Percentiles rank a stretch among this genome's conserved stretches.
These are phyloP conservation scores for Mirounga angustirostris DNA, from an alignment of 2,113 vertebrate genomes.

Conservation along the genomic window DNA sequence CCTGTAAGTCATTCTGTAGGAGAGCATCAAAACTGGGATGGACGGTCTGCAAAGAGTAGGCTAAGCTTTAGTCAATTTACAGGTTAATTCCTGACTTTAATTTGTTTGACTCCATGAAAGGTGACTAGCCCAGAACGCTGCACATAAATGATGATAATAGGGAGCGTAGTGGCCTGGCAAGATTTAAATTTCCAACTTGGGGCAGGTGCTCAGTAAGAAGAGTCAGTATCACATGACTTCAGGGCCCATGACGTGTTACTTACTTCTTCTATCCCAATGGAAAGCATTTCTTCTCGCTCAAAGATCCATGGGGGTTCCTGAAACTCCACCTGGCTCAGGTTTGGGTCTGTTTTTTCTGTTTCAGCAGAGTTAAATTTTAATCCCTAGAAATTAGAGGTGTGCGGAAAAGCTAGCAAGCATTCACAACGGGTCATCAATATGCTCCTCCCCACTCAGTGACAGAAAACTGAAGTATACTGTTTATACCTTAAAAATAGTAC, in stretches of 20 bases:
- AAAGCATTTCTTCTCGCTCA: constrained; percentile 55
- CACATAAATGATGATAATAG: neutral
- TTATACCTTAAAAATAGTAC: neutral
- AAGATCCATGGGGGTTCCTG: neutral
- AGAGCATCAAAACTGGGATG: neutral
- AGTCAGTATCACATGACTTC: neutral
- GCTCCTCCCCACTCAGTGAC: neutral
- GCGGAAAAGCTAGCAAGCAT: neutral
- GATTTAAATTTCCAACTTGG: neutral
- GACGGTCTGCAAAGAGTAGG: neutral
- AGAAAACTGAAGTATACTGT: neutral
- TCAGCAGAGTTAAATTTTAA: neutral
- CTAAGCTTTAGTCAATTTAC: neutral
- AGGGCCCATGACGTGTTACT: constrained; percentile 1
- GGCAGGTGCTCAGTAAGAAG: neutral
- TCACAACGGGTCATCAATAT: neutral
- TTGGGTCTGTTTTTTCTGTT: neutral
- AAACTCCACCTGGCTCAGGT: neutral
- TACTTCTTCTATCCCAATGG: constrained; percentile 89
- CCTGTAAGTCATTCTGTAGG: neutral
- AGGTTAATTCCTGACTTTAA: neutral
- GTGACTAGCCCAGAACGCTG: neutral
- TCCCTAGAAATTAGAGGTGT: constrained; percentile 70
- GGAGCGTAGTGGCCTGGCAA: neutral
- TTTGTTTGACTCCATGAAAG: neutral